These are phyloP conservation scores for Cotesia glomerata DNA, from an alignment of 1,140 invertebrate species.

Conservation along the genomic window DNA sequence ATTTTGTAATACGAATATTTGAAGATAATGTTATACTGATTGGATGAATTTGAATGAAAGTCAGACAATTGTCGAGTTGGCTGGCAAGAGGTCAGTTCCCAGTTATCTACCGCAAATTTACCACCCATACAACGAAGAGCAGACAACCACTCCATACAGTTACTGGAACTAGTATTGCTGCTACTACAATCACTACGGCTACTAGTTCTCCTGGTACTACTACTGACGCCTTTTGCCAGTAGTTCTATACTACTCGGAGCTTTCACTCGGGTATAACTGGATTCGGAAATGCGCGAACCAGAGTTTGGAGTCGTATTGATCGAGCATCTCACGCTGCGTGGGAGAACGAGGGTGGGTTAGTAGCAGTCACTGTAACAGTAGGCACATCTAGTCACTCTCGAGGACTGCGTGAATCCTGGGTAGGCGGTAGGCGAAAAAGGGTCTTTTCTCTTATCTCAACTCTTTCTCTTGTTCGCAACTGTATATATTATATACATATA, in stretches of 20 bases:
- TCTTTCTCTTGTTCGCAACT: conserved; percentile 6
- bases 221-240: neutral
- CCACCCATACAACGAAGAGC: conserved; percentile 1
- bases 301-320: conserved; percentile 57
- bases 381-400: conserved; percentile 30
- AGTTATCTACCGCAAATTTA: conserved; percentile 18
- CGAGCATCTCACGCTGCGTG: conserved; percentile 43
- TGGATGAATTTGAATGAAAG: neutral
- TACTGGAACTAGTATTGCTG: no score
- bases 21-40: neutral
- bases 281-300: conserved; percentile 50
- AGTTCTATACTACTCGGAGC: neutral
- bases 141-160: no score
- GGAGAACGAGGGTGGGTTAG: conserved; percentile 29
- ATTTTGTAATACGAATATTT: no score
- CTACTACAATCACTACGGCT: no score
- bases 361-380: conserved; percentile 38
- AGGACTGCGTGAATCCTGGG: conserved; percentile 7
- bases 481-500: neutral
- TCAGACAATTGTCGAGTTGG: neutral
- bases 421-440: neutral
- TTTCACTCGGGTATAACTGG: conserved; percentile 37
- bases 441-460: conserved; percentile 1
- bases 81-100: conserved; percentile 1
- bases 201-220: neutral